Percentiles rank a stretch among this genome's conserved stretches.
phyloP scores from a whole-genome alignment of 1,140 invertebrate species.

The Anadara kagoshimensis region DNA sequence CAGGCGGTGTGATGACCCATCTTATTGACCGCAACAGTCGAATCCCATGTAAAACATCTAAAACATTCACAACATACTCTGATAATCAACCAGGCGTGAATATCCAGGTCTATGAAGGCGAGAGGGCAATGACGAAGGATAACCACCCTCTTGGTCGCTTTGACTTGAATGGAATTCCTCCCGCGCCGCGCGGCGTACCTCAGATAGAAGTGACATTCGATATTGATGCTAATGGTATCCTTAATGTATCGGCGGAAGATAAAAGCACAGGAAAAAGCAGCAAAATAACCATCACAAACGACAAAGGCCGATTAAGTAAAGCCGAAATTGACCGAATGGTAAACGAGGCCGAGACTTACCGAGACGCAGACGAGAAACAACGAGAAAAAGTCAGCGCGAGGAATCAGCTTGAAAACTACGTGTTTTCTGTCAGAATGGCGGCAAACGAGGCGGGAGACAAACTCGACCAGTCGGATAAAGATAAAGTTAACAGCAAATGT shows the following conservation, averaged over 20 bases:
- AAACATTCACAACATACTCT: conserved; percentile 69
- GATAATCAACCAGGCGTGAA: conserved; percentile 48
- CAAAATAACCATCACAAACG: conserved; percentile 79
- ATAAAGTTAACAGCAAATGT: conserved; percentile 89
- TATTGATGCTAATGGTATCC: conserved; percentile 77
- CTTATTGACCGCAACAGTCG: conserved; percentile 75
- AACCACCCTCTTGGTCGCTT: conserved; percentile 92
- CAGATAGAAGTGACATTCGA: conserved; percentile 78
- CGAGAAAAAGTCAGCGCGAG: conserved; percentile 61
- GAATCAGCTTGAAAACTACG: conserved; percentile 84
- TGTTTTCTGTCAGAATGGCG: conserved; percentile 70
- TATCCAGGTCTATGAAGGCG: conserved; percentile 81
- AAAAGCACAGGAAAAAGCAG: conserved; percentile 90
- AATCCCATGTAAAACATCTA: conserved; percentile 65
- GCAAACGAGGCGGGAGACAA: conserved; percentile 77
- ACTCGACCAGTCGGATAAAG: conserved; percentile 80
- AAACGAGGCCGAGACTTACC: conserved; percentile 78
- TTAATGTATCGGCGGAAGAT: conserved; percentile 75
- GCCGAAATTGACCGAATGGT: conserved; percentile 78
- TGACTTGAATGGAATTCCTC: conserved; percentile 92
- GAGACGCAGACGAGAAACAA: conserved; percentile 72
- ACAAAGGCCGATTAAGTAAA: conserved; percentile 77
- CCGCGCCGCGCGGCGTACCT: conserved; percentile 92
- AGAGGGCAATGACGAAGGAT: conserved; percentile 78
- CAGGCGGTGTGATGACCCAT: conserved; percentile 79